These are phyloP conservation scores for Meteorus colon DNA, from an alignment of 2,888 invertebrate species.

Conservation along the genomic window DNA sequence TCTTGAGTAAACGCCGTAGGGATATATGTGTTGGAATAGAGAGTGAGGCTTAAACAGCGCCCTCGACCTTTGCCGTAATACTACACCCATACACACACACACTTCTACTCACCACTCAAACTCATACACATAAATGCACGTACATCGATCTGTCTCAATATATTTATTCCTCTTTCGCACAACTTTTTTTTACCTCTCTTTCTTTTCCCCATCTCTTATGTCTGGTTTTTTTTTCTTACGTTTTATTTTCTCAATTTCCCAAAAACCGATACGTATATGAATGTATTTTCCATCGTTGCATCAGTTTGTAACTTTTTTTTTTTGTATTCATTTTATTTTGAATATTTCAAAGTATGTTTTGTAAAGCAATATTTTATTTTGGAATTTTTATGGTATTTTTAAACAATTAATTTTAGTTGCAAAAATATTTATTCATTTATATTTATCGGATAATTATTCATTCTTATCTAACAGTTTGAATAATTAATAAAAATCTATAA, in stretches of 20 bases:
- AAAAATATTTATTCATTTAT: too few relatives aligned
- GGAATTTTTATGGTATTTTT: too few relatives aligned
- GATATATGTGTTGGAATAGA: not conserved
- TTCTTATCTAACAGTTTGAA: too few relatives aligned
- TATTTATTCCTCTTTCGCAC: not conserved
- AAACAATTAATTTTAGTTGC: too few relatives aligned
- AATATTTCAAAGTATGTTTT: not conserved
- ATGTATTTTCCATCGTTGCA: not conserved
- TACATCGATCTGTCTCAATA: not conserved
- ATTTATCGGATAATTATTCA: too few relatives aligned
- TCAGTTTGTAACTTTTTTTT: not conserved
- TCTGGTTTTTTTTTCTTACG: not conserved
- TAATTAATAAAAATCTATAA: too few relatives aligned
- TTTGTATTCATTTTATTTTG: not conserved
- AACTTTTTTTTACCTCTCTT: not conserved
- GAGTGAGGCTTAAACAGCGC: not conserved
- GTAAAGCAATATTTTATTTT: not conserved
- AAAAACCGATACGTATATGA: not conserved
- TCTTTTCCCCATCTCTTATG: not conserved
- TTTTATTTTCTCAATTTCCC: not conserved
- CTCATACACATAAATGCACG: not conserved
- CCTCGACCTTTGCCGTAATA: slow-evolving; percentile 9
- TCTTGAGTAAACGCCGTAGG: slow-evolving; percentile 10
- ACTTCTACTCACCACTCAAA: not conserved
- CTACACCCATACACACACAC: not conserved